Evolutionary conservation across 2,797 vertebrate genomes (phyloP), one percentile per base, ranked within the genome.

Genomic region (Tenualosa ilisha): DNA sequence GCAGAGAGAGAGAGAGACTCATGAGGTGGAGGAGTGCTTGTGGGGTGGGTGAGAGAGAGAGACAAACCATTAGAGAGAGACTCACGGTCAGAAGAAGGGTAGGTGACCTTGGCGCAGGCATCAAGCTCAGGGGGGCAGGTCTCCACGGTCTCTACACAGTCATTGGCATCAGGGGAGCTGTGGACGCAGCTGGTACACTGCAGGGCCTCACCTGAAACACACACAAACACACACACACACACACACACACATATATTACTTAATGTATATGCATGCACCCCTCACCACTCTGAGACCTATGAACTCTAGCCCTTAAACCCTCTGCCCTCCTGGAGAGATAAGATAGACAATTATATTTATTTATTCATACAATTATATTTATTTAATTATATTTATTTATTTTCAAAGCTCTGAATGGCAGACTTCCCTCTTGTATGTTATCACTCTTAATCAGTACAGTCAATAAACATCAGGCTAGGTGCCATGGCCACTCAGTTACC

Each of bases 101-200:
- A 15, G 40, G 17, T 65, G 59, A 85, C 17, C 26, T 84, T n/a
- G 11, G 59, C 82, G 13, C 86, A 87, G 61, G 31, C 46, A 3
- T 20, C 37, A 26, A 84, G 15, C 12, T 61, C 5, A 3, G 22
- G 26, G 49, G n/a, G 13, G 49, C 86, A 87, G 6, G 13, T 84
- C 75, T 87, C 84, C 1, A 75, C 75, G 17, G 86, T 81, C 3
- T 51, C n/a, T 54, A 63, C 81, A 53, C 86, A 87, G n/a, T 11
- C 50, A 3, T 51, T 43, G 31, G 40, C 2, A n/a, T 6, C 6
- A 9, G 49, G 22, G 0, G 68, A 56, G 59, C 81, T 82, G 13
- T 83, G 84, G 46, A 87, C 43, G 59, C 86, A 85, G 1, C 81
- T 81, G 31, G 84, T 24, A 56, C 86, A 87, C 31, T 43, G 11